phyloP scores from a whole-genome alignment of 2,113 vertebrate species.

The Lepidothrix coronata region DNA sequence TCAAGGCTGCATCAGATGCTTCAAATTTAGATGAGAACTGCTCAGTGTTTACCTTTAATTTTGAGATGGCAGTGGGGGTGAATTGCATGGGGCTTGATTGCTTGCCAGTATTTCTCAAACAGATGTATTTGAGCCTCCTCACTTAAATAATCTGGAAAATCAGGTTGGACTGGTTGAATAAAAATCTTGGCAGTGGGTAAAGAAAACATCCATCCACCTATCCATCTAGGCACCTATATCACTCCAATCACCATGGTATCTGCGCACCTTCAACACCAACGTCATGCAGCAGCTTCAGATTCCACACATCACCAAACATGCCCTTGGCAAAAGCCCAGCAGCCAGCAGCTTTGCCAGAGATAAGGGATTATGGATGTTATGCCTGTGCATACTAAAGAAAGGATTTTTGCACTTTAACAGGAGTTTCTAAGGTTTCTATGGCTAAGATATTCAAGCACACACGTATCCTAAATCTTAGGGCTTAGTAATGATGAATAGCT shows the following conservation, averaged over 20 bases:
- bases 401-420: slow-evolving; percentile 54
- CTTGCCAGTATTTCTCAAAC: slow-evolving; percentile 72
- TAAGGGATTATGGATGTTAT: slow-evolving; percentile 70
- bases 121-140: slow-evolving; percentile 69
- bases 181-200: slow-evolving; percentile 61
- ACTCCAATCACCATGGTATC: background rate
- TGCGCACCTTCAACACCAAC: slow-evolving; percentile 12
- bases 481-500: slow-evolving; percentile 25
- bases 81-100: slow-evolving; percentile 61
- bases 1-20: slow-evolving; percentile 58
- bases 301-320: slow-evolving; percentile 62
- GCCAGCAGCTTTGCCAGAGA: slow-evolving; percentile 65
- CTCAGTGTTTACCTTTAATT: slow-evolving; percentile 73
- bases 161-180: slow-evolving; percentile 74
- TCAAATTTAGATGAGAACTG: slow-evolving; percentile 71
- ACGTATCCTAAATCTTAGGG: slow-evolving; percentile 40
- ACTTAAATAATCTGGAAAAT: slow-evolving; percentile 79
- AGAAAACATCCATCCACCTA: slow-evolving; percentile 48
- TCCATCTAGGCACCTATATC: slow-evolving; percentile 14
- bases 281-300: slow-evolving; percentile 64
- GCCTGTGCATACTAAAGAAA: slow-evolving; percentile 64
- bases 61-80: slow-evolving; percentile 56
- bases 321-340: slow-evolving; percentile 66
- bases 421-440: slow-evolving; percentile 29
- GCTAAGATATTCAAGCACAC: slow-evolving; percentile 49